Conservation (phyloP, 1,140 invertebrate species). For the Drosophila triauraria region DNA sequence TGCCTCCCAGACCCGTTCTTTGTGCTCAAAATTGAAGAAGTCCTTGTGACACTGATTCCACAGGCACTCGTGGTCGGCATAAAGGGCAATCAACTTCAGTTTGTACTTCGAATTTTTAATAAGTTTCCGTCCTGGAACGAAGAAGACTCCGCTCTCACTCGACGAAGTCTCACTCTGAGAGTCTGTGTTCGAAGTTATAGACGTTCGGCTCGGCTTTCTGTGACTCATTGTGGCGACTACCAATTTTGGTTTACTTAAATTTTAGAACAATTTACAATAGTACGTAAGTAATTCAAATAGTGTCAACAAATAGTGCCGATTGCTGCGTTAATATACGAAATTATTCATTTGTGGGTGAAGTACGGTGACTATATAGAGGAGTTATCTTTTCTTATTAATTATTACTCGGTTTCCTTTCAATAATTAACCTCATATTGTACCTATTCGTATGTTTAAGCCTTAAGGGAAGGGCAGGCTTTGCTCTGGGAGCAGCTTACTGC, state of each 20-base stretch:
- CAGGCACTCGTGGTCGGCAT: conserved; percentile 50
- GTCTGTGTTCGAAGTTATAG: neutral
- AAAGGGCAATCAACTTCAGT: conserved; percentile 56
- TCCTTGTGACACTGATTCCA: conserved; percentile 62
- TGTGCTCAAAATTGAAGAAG: conserved; percentile 52
- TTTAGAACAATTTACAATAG: too few species aligned
- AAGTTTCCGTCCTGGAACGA: neutral
- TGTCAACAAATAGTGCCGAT: neutral
- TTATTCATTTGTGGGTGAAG: neutral
- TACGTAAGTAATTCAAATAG: neutral
- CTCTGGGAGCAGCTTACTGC: too few species aligned
- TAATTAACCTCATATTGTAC: too few species aligned
- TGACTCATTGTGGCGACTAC: neutral
- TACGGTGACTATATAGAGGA: neutral
- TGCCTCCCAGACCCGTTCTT: conserved; percentile 46
- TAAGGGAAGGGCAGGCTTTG: too few species aligned
- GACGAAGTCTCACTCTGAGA: neutral
- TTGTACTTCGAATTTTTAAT: conserved; percentile 2
- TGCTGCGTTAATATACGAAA: neutral
- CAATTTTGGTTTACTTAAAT: neutral
- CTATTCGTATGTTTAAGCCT: too few species aligned
- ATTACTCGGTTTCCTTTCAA: too few species aligned
- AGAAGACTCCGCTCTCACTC: neutral
- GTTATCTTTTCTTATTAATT: too few species aligned
- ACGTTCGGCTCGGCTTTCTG: neutral